phyloP scores from a whole-genome alignment of 2,113 vertebrate species.

The Crocuta crocuta region DNA sequence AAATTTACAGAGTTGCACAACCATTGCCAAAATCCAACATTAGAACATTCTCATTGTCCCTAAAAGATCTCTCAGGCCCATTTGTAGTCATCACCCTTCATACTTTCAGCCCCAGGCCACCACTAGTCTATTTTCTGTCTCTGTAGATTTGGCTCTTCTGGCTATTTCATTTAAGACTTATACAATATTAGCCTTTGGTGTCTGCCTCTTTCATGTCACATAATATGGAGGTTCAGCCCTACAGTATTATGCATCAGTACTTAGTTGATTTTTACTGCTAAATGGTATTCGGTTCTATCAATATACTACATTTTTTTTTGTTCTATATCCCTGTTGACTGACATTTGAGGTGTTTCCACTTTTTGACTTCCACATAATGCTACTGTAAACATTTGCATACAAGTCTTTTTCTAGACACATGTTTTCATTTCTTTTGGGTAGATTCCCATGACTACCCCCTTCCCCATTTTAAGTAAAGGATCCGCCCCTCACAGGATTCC shows the following conservation, averaged over 20 bases:
- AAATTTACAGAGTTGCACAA: neutral
- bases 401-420: neutral
- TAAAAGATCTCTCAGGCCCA: neutral
- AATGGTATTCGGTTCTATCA: neutral
- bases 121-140: neutral
- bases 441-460: neutral
- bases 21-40: neutral
- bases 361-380: neutral
- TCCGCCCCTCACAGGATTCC: neutral
- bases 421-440: neutral
- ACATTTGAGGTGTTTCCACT: neutral
- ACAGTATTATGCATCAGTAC: too few species aligned
- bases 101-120: fast-evolving
- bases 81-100: neutral
- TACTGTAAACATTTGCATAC: neutral
- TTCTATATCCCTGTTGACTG: neutral
- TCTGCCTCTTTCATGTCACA: neutral
- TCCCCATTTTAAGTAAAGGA: neutral
- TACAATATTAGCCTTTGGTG: neutral
- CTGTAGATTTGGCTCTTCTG: neutral
- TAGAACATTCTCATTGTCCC: neutral
- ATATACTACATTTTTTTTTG: neutral
- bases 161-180: neutral
- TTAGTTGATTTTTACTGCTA: neutral
- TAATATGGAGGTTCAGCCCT: neutral